Evolutionary conservation across 2,888 invertebrate species (phyloP), one percentile per base, ranked within the genome.

Genomic region (Watsonalla cultraria): DNA sequence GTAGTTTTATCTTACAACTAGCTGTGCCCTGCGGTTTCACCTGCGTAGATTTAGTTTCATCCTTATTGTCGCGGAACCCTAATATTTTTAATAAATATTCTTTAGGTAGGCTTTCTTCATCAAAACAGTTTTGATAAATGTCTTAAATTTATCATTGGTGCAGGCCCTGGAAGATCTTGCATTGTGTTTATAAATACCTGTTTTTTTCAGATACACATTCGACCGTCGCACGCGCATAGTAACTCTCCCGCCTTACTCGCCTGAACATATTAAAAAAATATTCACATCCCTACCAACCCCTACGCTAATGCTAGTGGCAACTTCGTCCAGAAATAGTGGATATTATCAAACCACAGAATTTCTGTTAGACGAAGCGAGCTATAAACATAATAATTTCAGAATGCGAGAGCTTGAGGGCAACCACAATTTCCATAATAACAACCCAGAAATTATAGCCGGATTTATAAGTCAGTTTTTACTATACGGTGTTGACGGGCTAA

Each of bases 401-500:
- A 74, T 80, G 2, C 66, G 82, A 5, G 39, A 62, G 4, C 89
- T 93, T 0, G 68, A 74, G 0, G 94, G 94, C 0, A 78, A 82
- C 53, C 94, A 94, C 57, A 92, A 94, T 66, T 86, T 93, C 0
- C 94, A 94, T 65, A 84, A 92, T 7, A 85, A 86, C 35, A 61
- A 87, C 49, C 93, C 94, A 0, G 92, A 92, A 52, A 66, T 72
- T 9, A 71, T 94, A 0, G 92, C 91, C 0, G 61, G 73, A 0
- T 72, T 72, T 63, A 64, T 93, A 0, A 59, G 61, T 0, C 78
- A 78, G 54, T 92, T 92, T 72, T 59, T 93, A 15, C 34, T 79
- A 5, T 60, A 76, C 45, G 83, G 82, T 0, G 7, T 77, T 0
- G 68, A 73, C 0, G 82, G 80, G 0, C 54, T 85, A 5, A 82